Conservation (phyloP, 2,113 vertebrate genomes). For the Cnemophilus loriae region DNA sequence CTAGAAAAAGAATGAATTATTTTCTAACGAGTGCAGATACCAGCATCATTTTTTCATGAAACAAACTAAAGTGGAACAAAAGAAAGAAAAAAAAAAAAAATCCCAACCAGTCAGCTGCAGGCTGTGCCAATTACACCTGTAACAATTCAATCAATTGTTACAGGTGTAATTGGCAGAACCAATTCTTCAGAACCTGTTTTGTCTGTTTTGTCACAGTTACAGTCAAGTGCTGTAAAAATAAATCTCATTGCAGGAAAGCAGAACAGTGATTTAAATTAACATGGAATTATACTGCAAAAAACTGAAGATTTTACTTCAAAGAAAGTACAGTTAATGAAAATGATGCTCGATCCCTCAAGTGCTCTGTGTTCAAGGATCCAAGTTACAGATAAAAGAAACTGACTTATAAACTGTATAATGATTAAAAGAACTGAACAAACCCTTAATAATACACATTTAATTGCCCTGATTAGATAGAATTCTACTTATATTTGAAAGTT, state of each 20-base stretch:
- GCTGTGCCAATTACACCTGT: neutral
- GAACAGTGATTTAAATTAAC: neutral
- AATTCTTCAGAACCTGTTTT: neutral
- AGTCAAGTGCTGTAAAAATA: constrained; percentile 12
- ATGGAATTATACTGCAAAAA: neutral
- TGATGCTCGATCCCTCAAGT: neutral
- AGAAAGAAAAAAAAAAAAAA: neutral
- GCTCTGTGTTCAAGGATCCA: neutral
- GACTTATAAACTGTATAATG: neutral
- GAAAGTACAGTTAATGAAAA: constrained; percentile 56
- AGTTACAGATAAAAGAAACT: constrained; percentile 43
- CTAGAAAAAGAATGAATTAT: constrained; percentile 18
- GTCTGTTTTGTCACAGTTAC: neutral
- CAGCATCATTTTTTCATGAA: neutral
- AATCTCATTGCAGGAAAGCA: neutral
- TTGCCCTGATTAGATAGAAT: neutral
- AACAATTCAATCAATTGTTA: too few relatives aligned
- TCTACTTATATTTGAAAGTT: neutral
- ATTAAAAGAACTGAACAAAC: constrained; percentile 31
- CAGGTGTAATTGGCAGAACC: too few relatives aligned
- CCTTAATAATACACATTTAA: constrained; percentile 41
- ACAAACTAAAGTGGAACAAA: neutral
- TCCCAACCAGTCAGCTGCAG: rapidly evolving
- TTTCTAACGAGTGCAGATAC: neutral
- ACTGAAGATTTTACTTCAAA: constrained; percentile 60